Evolutionary conservation across 2,113 vertebrate species (phyloP).

Genomic region (Acrocephalus kingi): DNA sequence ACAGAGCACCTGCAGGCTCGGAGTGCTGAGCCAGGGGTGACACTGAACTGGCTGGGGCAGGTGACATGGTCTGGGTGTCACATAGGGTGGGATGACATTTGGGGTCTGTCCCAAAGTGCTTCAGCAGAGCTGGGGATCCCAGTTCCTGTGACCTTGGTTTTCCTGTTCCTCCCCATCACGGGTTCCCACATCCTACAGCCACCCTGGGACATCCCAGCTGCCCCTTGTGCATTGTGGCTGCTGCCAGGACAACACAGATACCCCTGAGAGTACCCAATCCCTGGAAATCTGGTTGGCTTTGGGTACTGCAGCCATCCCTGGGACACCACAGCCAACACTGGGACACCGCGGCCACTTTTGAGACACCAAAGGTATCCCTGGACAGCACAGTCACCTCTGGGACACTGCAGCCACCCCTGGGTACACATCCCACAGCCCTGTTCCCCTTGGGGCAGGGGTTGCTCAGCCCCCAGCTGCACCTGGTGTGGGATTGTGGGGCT

Average conservation of each 20-base stretch:
- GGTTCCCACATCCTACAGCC: not conserved
- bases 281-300: not conserved
- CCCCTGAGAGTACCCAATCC: not conserved
- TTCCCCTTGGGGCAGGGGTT: not conserved
- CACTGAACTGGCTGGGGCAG: not conserved
- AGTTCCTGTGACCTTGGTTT: not conserved
- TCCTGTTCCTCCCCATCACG: not conserved
- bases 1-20: not conserved
- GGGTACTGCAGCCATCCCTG: not conserved
- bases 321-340: not conserved
- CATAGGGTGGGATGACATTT: accelerated
- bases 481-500: not conserved
- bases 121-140: not conserved
- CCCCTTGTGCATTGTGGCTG: not conserved
- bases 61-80: accelerated
- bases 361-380: not conserved
- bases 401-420: not conserved
- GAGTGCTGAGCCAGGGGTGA: not conserved
- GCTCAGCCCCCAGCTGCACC: not conserved
- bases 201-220: not conserved
- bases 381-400: not conserved
- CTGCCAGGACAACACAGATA: not conserved
- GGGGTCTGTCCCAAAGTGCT: not conserved
- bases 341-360: not conserved
- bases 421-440: not conserved